Base-by-base conservation (phyloP, 2,888 invertebrate species). In the Electrophaes corylata region DNA sequence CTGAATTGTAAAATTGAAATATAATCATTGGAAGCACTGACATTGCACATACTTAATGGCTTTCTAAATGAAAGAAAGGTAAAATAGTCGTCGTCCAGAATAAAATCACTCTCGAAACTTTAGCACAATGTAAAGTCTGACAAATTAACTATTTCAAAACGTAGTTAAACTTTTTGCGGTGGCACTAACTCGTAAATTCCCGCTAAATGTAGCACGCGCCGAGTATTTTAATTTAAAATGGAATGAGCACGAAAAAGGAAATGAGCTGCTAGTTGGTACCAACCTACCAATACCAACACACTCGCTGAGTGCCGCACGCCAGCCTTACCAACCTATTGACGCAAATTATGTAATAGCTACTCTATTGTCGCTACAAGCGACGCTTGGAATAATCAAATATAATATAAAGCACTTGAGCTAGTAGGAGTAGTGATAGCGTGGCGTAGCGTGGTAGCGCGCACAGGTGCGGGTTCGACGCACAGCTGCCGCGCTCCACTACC, bases 221-320 rank as follows among this genome's bases (percentile, higher is more conserved):
- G 23, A 48, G 44, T 44, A 62, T 61, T 63, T 65, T 65, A 60
- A 65, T 65, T 65, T 54, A 19, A 46, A 67, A 56, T 31, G 62
- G 53, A 57, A 56, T 49, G 44, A 60, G 40, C 57, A 59, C 55
- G 51, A 51, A 46, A 55, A 53, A 44, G 52, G 41, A 53, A 60
- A 33, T 33, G 39, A 8, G 18, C 23, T 29, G 26, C 26, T 29
- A 8, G 26, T 29, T 29, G 10, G 10, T 8, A 37, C 43, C 29
- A 44, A 18, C 40, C 18, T 19, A 23, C 18, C 16, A 8, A 16
- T 43, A 41, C 23, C 41, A 39, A 47, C 31, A 54, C 54, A 53
- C 4, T 20, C 19, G 16, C 40, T n/a, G 8, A 8, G 3, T 10
- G 26, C 26, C 26, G 10, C 5, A n/a, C 26, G n/a, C n/a, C n/a